These are phyloP conservation scores for Eulithis prunata DNA, from an alignment of 2,888 invertebrate genomes.

Conservation along the genomic window DNA sequence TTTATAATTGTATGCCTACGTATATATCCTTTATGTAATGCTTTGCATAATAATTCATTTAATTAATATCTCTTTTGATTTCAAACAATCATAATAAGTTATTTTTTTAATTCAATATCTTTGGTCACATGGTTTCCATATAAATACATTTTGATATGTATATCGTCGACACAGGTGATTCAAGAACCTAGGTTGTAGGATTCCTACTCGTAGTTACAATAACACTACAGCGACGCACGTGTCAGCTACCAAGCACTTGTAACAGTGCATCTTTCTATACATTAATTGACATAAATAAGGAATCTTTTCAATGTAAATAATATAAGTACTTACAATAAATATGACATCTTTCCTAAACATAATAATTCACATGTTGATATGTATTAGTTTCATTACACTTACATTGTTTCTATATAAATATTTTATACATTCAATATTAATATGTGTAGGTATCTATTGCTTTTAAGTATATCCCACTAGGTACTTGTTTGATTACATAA, in stretches of 20 bases:
- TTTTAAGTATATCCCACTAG: constrained; percentile 39
- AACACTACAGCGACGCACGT: constrained; percentile 37
- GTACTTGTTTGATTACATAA: constrained; percentile 4
- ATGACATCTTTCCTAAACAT: constrained; percentile 59
- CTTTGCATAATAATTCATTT: constrained; percentile 33
- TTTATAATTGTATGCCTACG: too few relatives aligned
- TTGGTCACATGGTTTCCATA: constrained; percentile 37
- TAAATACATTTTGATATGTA: constrained; percentile 31
- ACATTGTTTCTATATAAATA: constrained; percentile 42
- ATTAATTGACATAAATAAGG: constrained; percentile 83
- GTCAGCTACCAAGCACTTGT: constrained; percentile 58
- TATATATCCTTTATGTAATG: constrained; percentile 25
- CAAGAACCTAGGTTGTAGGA: neutral
- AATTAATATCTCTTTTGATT: constrained; percentile 21
- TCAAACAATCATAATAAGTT: constrained; percentile 11
- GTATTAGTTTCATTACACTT: constrained; percentile 66
- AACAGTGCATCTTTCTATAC: constrained; percentile 61
- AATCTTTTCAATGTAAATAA: constrained; percentile 65
- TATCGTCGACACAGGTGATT: constrained; percentile 8
- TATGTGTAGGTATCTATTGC: constrained; percentile 56
- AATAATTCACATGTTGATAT: constrained; percentile 76
- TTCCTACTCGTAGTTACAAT: neutral
- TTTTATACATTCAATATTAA: constrained; percentile 60
- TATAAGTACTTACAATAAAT: constrained; percentile 49
- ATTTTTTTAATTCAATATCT: constrained; percentile 23